Percentiles rank a stretch among this genome's conserved stretches.
Evolutionary conservation across 2,888 invertebrate species (phyloP).

Genomic region (Lasioglossum pauxillum): DNA sequence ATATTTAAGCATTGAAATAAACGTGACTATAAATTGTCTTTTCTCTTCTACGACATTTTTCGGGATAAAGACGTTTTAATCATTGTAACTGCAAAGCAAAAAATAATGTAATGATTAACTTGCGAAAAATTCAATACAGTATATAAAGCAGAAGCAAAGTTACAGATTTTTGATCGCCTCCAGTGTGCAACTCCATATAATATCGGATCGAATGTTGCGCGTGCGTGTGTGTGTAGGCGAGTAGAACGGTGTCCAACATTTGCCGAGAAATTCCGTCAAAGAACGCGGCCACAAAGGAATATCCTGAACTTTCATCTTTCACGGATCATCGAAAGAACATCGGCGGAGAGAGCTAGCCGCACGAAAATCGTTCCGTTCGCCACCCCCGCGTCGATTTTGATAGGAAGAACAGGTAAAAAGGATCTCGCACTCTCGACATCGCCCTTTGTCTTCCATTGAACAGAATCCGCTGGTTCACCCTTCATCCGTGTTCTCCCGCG

Average conservation of each 20-base stretch:
- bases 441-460: conserved; percentile 51
- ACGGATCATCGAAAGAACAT: conserved; percentile 20
- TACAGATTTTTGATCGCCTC: too few relatives aligned
- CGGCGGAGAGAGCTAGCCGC: conserved; percentile 1
- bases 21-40: too few relatives aligned
- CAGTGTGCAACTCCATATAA: background rate
- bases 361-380: conserved; percentile 1
- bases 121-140: too few relatives aligned
- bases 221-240: background rate
- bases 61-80: too few relatives aligned
- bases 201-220: background rate
- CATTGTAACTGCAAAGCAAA: too few relatives aligned
- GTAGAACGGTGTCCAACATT: background rate
- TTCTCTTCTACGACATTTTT: too few relatives aligned
- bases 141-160: too few relatives aligned
- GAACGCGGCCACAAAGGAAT: conserved; percentile 15
- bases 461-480: conserved; percentile 34
- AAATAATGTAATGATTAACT: too few relatives aligned
- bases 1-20: too few relatives aligned
- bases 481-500: conserved; percentile 12
- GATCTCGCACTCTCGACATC: conserved; percentile 7
- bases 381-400: conserved; percentile 1
- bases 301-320: conserved; percentile 19
- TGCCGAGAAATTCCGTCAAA: background rate
- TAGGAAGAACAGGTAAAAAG: conserved; percentile 25